Evolutionary conservation across 2,888 invertebrate genomes (phyloP), one percentile per base, ranked within the genome.

Genomic region (Lasioglossum calceatum): DNA sequence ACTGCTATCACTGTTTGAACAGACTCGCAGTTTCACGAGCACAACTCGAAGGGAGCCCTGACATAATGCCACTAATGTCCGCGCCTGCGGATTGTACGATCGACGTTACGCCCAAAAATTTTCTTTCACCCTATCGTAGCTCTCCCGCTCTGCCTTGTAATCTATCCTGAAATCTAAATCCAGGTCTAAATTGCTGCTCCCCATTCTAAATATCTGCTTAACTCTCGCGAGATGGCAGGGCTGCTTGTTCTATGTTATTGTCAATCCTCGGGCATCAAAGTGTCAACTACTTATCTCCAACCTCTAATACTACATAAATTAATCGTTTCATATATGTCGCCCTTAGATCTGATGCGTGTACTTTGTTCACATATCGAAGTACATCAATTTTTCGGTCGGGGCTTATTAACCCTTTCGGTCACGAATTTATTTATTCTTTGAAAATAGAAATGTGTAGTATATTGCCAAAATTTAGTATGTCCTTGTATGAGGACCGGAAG

Each of bases 1-100:
- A 93, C 94, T 92, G 94, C 94, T 95, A 95, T 95, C 95, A 91
- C 91, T 95, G 95, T 95, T 95, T 95, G 94, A 95, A 95, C 95
- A 95, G 95, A 94, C 94, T 94, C 94, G 93, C 93, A 93, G 93
- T 95, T 94, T 94, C 94, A 93, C 93, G 92, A 92, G 93, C 92
- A 93, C 93, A 90, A 92, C 92, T 92, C 91, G 88, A 92, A 93
- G 92, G 91, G 93, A 91, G 89, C 88, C 67, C 90, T 93, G 93
- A 92, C 92, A 93, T 92, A 93, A 93, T 92, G 92, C 92, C 94
- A 91, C 94, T 93, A 93, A 94, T 94, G 92, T 92, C 92, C 79
- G 86, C 92, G 91, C 90, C 86, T 90, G 90, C 91, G 91, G 85
- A 90, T 90, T 85, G 83, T 70, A 72, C 86, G 84, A 89, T 82